A percentile compares a stretch with the other conserved stretches of the same genome.
Conservation (phyloP, 2,888 invertebrate genomes). For the Hyalella azteca region DNA sequence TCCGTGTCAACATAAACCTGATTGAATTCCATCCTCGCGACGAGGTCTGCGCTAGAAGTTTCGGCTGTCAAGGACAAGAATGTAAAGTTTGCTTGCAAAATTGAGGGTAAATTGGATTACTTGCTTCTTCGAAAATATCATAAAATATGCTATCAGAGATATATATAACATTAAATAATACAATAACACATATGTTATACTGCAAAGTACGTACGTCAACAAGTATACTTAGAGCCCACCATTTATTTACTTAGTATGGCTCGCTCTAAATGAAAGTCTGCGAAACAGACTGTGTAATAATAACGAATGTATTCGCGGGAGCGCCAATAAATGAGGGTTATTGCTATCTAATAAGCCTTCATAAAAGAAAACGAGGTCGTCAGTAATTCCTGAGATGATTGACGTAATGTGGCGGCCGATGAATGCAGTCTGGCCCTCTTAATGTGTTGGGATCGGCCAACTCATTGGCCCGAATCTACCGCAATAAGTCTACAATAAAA, state of each 20-base stretch:
- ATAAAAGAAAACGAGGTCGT: neutral
- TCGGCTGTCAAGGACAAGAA: neutral
- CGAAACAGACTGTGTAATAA: neutral
- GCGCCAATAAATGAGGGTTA: neutral
- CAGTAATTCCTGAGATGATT: neutral
- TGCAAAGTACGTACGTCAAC: no score
- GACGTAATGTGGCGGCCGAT: neutral
- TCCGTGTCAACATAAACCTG: conserved; percentile 2
- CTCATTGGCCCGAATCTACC: conserved; percentile 13
- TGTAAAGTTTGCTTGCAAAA: no score
- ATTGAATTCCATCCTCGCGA: neutral
- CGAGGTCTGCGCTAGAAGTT: neutral
- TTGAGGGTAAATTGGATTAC: no score
- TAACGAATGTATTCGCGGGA: neutral
- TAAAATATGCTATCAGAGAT: no score
- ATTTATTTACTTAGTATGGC: no score
- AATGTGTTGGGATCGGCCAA: neutral
- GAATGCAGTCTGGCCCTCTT: neutral
- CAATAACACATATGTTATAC: no score
- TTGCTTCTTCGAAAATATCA: no score
- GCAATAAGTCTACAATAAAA: conserved; percentile 33
- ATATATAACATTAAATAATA: no score
- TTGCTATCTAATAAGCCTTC: neutral
- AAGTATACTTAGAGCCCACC: no score
- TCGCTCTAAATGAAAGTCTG: neutral